Conservation (phyloP, 2,888 invertebrate species). For the Neoscelio sp. region DNA sequence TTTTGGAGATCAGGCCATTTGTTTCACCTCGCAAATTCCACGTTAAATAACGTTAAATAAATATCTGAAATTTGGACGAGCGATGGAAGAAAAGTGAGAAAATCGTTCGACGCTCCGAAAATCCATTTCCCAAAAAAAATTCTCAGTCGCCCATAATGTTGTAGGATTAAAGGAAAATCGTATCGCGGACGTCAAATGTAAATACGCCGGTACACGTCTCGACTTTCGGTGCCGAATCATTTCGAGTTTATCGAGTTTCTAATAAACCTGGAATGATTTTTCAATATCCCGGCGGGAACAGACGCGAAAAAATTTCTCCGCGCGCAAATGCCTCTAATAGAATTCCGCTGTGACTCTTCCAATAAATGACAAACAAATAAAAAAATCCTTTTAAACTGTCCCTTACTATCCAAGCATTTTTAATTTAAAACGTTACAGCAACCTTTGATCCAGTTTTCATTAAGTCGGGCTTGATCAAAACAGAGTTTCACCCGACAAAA, state of each 20-base stretch:
- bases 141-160: too few species aligned
- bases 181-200: conserved; percentile 7
- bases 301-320: conserved; percentile 21
- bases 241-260: conserved; percentile 8
- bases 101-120: too few species aligned
- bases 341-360: conserved; percentile 49
- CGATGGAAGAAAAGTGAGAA: too few species aligned
- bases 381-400: conserved; percentile 48
- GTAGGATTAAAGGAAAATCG: conserved; percentile 13
- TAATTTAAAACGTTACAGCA: conserved; percentile 54
- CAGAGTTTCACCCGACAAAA: conserved; percentile 44
- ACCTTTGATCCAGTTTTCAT: conserved; percentile 64
- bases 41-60: too few species aligned
- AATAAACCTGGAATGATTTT: conserved; percentile 22
- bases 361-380: conserved; percentile 58
- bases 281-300: background rate
- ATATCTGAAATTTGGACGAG: too few species aligned
- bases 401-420: conserved; percentile 49
- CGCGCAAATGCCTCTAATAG: conserved; percentile 36
- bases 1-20: too few species aligned
- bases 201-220: background rate
- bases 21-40: too few species aligned
- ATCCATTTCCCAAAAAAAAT: too few species aligned
- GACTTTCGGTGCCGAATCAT: conserved; percentile 7
- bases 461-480: conserved; percentile 60